These are phyloP conservation scores for Cryptus armator DNA, from an alignment of 2,888 invertebrate genomes.

Conservation along the genomic window DNA sequence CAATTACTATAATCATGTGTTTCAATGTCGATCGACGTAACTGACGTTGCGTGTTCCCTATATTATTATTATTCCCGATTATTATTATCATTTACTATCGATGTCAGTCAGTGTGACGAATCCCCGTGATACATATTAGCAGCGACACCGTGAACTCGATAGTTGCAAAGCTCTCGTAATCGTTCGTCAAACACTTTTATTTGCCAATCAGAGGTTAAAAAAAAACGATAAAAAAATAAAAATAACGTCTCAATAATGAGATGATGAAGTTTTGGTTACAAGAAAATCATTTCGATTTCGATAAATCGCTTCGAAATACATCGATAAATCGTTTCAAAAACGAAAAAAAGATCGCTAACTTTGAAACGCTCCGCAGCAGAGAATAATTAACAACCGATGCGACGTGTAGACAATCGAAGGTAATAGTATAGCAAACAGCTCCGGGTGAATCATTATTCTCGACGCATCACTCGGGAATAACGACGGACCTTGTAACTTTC, in stretches of 20 bases:
- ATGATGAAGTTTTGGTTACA: background rate
- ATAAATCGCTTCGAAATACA: background rate
- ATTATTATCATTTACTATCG: background rate
- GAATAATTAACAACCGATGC: conserved; percentile 12
- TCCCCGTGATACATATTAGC: background rate
- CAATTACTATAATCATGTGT: conserved; percentile 3
- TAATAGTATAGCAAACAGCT: conserved; percentile 11
- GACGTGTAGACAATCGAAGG: conserved; percentile 25
- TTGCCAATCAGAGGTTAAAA: too few species aligned
- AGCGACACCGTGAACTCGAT: background rate
- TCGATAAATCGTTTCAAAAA: background rate
- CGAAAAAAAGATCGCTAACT: background rate
- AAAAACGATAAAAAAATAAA: too few species aligned
- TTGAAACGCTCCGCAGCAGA: background rate
- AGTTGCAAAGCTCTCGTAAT: background rate
- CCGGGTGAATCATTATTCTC: conserved; percentile 46
- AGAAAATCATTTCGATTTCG: background rate
- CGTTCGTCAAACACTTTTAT: too few species aligned
- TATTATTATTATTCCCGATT: background rate
- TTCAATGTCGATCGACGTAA: background rate
- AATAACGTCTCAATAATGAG: too few species aligned
- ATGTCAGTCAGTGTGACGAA: too few species aligned
- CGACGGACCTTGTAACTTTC: conserved; percentile 40
- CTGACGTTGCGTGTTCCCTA: background rate
- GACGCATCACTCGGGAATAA: conserved; percentile 43